Conservation (phyloP, 2,113 vertebrate genomes). For the Spilogale gracilis region DNA sequence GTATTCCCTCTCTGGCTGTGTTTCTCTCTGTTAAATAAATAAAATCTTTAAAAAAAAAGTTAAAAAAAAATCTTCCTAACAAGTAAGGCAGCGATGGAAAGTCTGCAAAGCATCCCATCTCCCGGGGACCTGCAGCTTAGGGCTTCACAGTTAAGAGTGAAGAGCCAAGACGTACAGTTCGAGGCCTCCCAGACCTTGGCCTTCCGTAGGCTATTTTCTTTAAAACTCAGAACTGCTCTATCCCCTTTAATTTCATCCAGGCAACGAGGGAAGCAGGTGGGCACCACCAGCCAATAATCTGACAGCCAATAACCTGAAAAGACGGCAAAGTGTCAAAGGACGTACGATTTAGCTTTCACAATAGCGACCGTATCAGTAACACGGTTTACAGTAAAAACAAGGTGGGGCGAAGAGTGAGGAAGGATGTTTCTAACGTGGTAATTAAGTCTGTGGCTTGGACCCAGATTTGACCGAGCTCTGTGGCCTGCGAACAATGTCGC, state of each 20-base stretch:
- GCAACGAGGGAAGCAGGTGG: conserved; percentile 2
- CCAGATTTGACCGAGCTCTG: background rate
- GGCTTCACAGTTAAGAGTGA: background rate
- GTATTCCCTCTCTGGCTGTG: no score
- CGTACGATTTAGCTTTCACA: conserved; percentile 61
- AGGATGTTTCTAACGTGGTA: conserved; percentile 2
- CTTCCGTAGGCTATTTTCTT: conserved; percentile 45
- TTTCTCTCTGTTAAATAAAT: no score
- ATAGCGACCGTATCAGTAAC: conserved; percentile 46
- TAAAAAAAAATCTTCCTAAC: conserved; percentile 41
- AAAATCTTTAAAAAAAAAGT: no score
- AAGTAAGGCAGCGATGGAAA: conserved; percentile 62
- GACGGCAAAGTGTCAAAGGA: conserved; percentile 60
- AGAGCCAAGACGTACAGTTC: background rate
- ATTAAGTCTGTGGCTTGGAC: background rate
- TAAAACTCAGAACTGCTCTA: background rate
- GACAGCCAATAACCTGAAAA: conserved; percentile 50
- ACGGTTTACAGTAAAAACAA: conserved; percentile 62
- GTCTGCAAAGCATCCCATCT: conserved; percentile 36
- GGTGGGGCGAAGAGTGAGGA: background rate
- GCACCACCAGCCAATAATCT: conserved; percentile 29
- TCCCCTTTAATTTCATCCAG: conserved; percentile 69
- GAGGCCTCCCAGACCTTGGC: background rate
- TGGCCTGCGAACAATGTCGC: conserved; percentile 35
- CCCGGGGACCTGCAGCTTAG: conserved; percentile 4